These are phyloP conservation scores for Pantala flavescens DNA, from an alignment of 1,140 invertebrate species.

Conservation along the genomic window DNA sequence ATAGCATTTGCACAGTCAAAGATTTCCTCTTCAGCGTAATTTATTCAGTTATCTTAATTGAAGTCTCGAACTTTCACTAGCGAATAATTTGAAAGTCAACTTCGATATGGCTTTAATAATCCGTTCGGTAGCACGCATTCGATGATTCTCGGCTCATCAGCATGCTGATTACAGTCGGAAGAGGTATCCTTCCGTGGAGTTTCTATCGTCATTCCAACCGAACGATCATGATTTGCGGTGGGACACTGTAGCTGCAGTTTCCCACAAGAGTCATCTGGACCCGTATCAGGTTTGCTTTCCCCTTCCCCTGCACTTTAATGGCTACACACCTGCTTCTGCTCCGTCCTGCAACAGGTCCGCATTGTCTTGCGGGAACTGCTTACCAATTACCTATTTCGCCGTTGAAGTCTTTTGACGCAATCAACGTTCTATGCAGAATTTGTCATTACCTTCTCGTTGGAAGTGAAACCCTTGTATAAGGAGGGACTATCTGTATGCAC, in stretches of 20 bases:
- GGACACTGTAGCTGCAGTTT: neutral
- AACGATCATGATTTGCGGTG: neutral
- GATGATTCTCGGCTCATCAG: too few species aligned
- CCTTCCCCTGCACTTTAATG: neutral
- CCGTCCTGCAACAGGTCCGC: neutral
- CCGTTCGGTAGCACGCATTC: too few species aligned
- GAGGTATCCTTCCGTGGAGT: too few species aligned
- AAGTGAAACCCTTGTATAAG: neutral
- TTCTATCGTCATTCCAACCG: neutral
- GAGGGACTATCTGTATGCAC: neutral
- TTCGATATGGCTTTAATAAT: too few species aligned
- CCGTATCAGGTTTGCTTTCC: neutral
- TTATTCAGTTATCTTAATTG: too few species aligned
- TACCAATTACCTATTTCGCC: neutral
- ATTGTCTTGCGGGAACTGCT: neutral
- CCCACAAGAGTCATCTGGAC: slow-evolving; percentile 2
- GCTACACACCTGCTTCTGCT: neutral
- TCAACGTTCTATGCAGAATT: neutral
- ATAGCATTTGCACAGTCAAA: too few species aligned
- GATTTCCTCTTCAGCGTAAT: too few species aligned
- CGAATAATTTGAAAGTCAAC: too few species aligned
- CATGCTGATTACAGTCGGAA: too few species aligned
- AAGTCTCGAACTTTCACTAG: too few species aligned
- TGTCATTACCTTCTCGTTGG: neutral
- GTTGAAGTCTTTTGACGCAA: neutral